phyloP scores from a whole-genome alignment of 2,797 vertebrate species.

The Acipenser oxyrinchus region DNA sequence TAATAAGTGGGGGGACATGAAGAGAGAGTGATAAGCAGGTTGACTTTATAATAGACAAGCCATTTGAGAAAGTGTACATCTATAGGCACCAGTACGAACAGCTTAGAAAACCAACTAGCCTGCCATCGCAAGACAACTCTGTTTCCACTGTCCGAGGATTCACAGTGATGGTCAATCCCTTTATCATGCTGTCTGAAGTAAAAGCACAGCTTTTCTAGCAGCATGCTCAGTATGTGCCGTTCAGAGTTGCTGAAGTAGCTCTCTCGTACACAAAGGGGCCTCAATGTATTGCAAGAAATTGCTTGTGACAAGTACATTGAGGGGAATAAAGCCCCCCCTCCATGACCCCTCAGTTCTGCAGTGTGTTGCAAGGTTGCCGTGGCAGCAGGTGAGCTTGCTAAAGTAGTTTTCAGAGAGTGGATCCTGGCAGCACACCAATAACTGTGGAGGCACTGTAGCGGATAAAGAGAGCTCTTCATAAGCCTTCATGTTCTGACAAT shows the following conservation, averaged over 20 bases:
- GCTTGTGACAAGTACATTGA: neutral
- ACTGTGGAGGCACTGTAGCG: neutral
- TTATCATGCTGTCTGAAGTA: too few species aligned
- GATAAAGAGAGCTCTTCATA: neutral
- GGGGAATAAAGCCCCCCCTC: neutral
- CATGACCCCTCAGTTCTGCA: neutral
- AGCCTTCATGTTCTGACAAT: neutral
- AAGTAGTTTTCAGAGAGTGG: neutral
- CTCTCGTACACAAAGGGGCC: too few species aligned
- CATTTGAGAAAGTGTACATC: too few species aligned
- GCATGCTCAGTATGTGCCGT: too few species aligned
- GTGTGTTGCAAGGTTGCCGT: neutral
- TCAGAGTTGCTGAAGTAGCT: too few species aligned
- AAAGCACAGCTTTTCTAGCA: too few species aligned
- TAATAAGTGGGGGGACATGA: conserved; percentile 7
- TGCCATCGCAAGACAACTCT: too few species aligned
- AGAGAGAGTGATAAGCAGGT: neutral
- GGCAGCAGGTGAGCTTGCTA: conserved; percentile 3
- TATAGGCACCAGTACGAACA: too few species aligned
- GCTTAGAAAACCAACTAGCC: too few species aligned
- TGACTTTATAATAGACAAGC: neutral
- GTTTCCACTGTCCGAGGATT: too few species aligned
- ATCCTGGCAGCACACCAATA: neutral
- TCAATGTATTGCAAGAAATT: neutral
- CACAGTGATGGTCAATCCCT: too few species aligned